These are phyloP conservation scores for Plagiodera versicolora DNA, from an alignment of 2,888 invertebrate species.

Conservation along the genomic window DNA sequence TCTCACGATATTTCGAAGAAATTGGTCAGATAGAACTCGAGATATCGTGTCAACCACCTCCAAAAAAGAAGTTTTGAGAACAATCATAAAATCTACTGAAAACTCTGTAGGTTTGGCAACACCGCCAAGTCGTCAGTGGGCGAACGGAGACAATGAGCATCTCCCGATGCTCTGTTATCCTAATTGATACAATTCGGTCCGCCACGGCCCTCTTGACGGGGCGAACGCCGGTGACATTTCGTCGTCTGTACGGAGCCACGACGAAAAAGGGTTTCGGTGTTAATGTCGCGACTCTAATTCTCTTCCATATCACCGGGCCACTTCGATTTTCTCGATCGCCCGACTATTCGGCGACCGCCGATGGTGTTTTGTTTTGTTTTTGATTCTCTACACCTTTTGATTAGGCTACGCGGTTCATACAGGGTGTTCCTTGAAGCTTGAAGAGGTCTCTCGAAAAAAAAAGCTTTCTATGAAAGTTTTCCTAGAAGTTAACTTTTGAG, in stretches of 20 bases:
- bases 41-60: too few relatives aligned
- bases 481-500: too few relatives aligned
- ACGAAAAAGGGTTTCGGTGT: slow-evolving; percentile 57
- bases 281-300: slow-evolving; percentile 49
- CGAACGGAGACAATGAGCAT: neutral
- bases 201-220: slow-evolving; percentile 33
- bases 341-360: slow-evolving; percentile 10
- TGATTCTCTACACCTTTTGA: neutral
- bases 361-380: too few relatives aligned
- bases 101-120: neutral
- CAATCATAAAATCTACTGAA: neutral
- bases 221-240: slow-evolving; percentile 38
- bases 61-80: too few relatives aligned
- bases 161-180: slow-evolving; percentile 34
- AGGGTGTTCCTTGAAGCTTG: too few relatives aligned
- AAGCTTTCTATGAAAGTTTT: too few relatives aligned
- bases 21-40: too few relatives aligned
- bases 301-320: slow-evolving; percentile 28
- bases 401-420: too few relatives aligned
- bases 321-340: slow-evolving; percentile 30
- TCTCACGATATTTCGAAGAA: too few relatives aligned
- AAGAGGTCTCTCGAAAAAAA: too few relatives aligned
- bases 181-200: slow-evolving; percentile 53
- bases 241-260: slow-evolving; percentile 52
- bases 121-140: neutral